Conservation (phyloP, 2,888 invertebrate species). For the Acronicta psi region DNA sequence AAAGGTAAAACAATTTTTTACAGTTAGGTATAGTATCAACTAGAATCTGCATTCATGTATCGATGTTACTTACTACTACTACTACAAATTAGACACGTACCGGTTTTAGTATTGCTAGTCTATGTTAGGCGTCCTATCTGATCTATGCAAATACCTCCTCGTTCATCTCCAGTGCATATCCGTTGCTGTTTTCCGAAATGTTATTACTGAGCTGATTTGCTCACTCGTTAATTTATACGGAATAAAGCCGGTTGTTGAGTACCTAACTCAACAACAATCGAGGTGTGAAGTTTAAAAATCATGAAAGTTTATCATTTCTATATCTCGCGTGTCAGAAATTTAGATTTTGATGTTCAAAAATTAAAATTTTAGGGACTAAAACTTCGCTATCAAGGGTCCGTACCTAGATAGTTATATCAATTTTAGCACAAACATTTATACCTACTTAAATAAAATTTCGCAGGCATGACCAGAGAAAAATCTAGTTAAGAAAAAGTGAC, state of each 20-base stretch:
- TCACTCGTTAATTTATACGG: constrained; percentile 22
- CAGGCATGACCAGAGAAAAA: constrained; percentile 11
- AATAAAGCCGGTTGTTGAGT: constrained; percentile 24
- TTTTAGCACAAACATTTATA: no score
- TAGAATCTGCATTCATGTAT: no score
- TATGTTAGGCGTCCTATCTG: constrained; percentile 6
- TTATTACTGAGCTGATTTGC: constrained; percentile 46
- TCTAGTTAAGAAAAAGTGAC: constrained; percentile 42
- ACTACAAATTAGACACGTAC: constrained; percentile 5
- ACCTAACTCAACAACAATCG: constrained; percentile 18
- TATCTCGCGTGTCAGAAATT: constrained; percentile 10
- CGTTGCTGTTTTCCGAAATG: constrained; percentile 39
- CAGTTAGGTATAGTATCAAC: no score
- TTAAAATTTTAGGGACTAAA: no score
- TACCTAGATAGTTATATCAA: no score
- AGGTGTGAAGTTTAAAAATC: constrained; percentile 17
- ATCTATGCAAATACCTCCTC: constrained; percentile 38
- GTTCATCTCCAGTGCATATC: constrained; percentile 25
- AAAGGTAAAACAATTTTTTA: no score
- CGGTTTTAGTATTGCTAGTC: neutral
- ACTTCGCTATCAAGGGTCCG: no score
- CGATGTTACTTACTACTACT: no score
- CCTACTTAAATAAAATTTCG: constrained; percentile 6
- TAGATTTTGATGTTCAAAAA: no score
- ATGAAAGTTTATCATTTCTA: constrained; percentile 20